phyloP scores from a whole-genome alignment of 2,797 vertebrate genomes.

The Fistularia tabacaria region DNA sequence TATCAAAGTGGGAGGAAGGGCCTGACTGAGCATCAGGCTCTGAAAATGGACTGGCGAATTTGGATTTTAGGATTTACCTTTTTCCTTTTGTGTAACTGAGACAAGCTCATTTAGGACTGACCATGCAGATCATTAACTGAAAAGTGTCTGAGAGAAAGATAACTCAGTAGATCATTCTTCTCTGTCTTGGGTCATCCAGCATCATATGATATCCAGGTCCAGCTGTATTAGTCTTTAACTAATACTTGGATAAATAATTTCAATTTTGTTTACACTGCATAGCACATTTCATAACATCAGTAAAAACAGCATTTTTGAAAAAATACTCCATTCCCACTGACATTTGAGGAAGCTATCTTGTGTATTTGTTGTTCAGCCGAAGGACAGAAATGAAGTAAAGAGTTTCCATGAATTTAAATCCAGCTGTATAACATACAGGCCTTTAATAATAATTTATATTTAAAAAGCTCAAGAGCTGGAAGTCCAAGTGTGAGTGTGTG shows the following conservation, averaged over 20 bases:
- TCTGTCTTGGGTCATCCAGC: too few relatives aligned
- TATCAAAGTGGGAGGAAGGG: conserved; percentile 61
- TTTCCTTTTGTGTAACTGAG: conserved; percentile 23
- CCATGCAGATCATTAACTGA: conserved; percentile 29
- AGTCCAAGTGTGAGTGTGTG: conserved; percentile 1
- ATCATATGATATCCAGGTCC: too few relatives aligned
- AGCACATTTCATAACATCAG: conserved; percentile 20
- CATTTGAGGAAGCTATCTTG: conserved; percentile 52
- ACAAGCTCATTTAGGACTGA: conserved; percentile 47
- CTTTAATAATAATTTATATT: conserved; percentile 80
- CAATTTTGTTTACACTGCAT: not conserved
- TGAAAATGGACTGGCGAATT: conserved; percentile 11
- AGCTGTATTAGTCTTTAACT: too few relatives aligned
- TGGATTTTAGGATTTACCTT: not conserved
- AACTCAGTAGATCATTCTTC: too few relatives aligned
- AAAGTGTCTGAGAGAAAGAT: conserved; percentile 7
- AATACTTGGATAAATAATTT: conserved; percentile 46
- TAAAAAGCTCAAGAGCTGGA: conserved; percentile 62
- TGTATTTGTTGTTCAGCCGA: conserved; percentile 48
- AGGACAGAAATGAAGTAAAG: conserved; percentile 61
- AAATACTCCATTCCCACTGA: conserved; percentile 29
- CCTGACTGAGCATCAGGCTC: conserved; percentile 56
- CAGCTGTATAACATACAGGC: conserved; percentile 68
- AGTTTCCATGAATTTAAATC: conserved; percentile 78
- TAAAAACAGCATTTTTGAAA: conserved; percentile 51